Base-by-base conservation (phyloP, 2,113 vertebrate genomes). In the Toxotes jaculatrix region DNA sequence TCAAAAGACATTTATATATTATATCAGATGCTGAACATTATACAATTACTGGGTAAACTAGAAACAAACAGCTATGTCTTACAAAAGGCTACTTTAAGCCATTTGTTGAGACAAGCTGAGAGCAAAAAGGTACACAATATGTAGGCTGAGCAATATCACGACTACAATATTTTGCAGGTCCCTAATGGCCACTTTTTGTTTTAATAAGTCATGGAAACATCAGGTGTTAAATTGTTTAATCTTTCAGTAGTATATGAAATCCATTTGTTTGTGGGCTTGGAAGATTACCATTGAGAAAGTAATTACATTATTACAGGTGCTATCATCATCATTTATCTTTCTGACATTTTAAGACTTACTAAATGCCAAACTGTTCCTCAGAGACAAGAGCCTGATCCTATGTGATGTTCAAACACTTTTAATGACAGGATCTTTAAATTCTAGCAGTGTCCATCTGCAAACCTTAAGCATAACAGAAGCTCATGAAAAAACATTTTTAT, bases 141-240 rank as follows among this genome's bases (percentile, higher is more conserved):
- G 76, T 85, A 87, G 87, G 87, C 68, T 85, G 62, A 87, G 64
- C 65, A 83, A 82, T 62, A 68, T 84, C 77, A 85, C 31, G n/a
- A 80, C 76, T 13, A 68, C 56, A 88, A 16, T 85, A 80, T 85
- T 91, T 63, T 72, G 76, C 71, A 19, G 77, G 70, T 90, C 87
- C 79, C 91, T 16, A 5, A 57, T 84, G 93, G 34, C 79, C 67
- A 63, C 78, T 90, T 83, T 87, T 79, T 77, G 82, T 84, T 93
- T 92, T 88, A 83, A 92, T 92, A 94, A 91, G 88, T 93, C 92
- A 92, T 56, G 10, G 75, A 81, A 91, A 91, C 93, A 87, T 86
- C 80, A 88, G 87, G 88, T 94, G 90, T 91, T 94, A 94, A 94
- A 94, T 93, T 93, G 91, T 92, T 94, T 95, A 93, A 95, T 95